Evolutionary conservation across 1,140 invertebrate genomes (phyloP).

Genomic region (Eriocheir sinensis): DNA sequence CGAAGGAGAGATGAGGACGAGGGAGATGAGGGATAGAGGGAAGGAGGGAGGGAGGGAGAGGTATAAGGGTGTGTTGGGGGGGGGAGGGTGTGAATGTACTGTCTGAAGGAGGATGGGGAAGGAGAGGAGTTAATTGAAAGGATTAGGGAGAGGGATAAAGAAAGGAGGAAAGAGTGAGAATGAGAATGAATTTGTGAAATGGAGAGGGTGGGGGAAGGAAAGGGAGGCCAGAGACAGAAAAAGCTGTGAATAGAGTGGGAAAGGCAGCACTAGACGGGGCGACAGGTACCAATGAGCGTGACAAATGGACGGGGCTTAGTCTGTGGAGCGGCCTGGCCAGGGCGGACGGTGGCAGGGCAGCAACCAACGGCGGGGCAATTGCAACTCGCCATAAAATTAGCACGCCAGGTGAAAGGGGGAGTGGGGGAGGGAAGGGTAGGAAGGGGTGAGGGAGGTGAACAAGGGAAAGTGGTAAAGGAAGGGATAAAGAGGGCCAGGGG

Average conservation of each 20-base stretch:
- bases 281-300: constrained; percentile 55
- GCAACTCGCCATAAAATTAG: constrained; percentile 55
- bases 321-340: constrained; percentile 49
- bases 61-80: background rate
- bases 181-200: background rate
- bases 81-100: background rate
- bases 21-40: constrained; percentile 37
- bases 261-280: constrained; percentile 16
- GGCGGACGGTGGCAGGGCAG: background rate
- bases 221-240: background rate
- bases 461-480: background rate
- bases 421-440: background rate
- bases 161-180: background rate
- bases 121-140: background rate
- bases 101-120: background rate
- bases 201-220: background rate
- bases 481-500: background rate
- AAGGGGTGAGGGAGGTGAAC: constrained; percentile 11
- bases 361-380: constrained; percentile 29
- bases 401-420: constrained; percentile 41
- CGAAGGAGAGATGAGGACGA: background rate
- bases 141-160: constrained; percentile 32
- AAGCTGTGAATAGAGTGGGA: background rate
- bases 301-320: constrained; percentile 73
- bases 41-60: constrained; percentile 15